Conservation (phyloP, 2,888 invertebrate genomes). For the Chymomyza caudatula region DNA sequence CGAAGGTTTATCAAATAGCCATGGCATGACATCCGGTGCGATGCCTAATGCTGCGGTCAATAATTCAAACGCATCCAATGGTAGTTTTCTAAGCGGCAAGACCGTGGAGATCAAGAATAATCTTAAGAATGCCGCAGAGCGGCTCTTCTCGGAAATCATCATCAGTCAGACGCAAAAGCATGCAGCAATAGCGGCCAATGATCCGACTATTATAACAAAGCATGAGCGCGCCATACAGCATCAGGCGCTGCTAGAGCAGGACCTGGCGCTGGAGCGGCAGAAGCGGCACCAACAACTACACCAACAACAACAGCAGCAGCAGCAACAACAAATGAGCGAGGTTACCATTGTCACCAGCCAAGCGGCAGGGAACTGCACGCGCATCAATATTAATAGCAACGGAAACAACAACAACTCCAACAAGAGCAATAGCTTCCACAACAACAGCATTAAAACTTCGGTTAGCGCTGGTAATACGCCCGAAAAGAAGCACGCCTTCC, state of each 20-base stretch:
- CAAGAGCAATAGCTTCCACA: conserved; percentile 8
- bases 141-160: conserved; percentile 77
- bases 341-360: conserved; percentile 50
- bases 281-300: conserved; percentile 26
- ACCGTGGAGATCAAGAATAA: conserved; percentile 77
- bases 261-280: conserved; percentile 43
- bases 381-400: conserved; percentile 64
- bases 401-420: background rate
- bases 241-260: conserved; percentile 62
- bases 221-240: conserved; percentile 72
- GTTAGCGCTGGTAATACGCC: conserved; percentile 67
- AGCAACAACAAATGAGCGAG: conserved; percentile 11
- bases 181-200: conserved; percentile 28
- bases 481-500: conserved; percentile 78
- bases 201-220: conserved; percentile 70
- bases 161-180: conserved; percentile 74
- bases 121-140: conserved; percentile 77
- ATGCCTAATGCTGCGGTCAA: background rate
- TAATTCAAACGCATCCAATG: conserved; percentile 8
- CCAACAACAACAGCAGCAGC: conserved; percentile 5
- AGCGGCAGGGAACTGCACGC: conserved; percentile 65
- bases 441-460: conserved; percentile 42
- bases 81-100: conserved; percentile 64
- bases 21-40: conserved; percentile 38
- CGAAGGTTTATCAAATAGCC: conserved; percentile 54